Percentiles rank a stretch among this genome's conserved stretches.
These are phyloP conservation scores for Danionella dracula DNA, from an alignment of 2,797 vertebrate genomes.

Conservation along the genomic window DNA sequence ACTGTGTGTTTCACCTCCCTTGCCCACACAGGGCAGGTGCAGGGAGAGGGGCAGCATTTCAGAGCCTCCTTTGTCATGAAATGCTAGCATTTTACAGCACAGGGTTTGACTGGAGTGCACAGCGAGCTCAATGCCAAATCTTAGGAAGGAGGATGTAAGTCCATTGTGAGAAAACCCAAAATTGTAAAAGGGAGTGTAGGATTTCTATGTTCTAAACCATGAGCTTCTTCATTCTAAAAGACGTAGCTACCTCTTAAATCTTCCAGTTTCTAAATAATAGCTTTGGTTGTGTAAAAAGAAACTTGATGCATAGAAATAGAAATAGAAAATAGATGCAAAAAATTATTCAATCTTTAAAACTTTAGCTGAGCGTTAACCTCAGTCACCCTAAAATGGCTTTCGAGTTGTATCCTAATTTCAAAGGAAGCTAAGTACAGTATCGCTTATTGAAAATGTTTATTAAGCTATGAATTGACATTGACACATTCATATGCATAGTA, in stretches of 20 bases:
- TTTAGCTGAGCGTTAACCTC: constrained; percentile 10
- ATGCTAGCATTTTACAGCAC: constrained; percentile 53
- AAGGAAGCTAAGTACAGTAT: neutral
- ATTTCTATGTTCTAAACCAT: constrained; percentile 28
- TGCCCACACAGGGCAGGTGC: constrained; percentile 44
- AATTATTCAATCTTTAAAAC: no score
- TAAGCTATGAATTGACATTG: no score
- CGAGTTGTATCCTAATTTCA: constrained; percentile 19
- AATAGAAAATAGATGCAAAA: no score
- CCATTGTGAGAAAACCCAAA: constrained; percentile 41
- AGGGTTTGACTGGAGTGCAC: constrained; percentile 19
- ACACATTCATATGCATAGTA: no score
- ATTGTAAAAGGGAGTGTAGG: constrained; percentile 15
- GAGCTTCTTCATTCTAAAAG: constrained; percentile 22
- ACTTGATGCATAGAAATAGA: no score
- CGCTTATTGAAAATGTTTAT: neutral
- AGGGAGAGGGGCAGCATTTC: constrained; percentile 52
- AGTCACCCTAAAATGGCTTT: constrained; percentile 8
- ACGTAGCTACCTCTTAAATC: constrained; percentile 27
- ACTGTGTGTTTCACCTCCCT: constrained; percentile 45
- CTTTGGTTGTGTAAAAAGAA: no score
- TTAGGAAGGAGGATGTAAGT: constrained; percentile 36
- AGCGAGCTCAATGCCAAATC: constrained; percentile 33
- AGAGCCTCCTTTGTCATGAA: constrained; percentile 46
- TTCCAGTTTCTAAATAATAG: constrained; percentile 33